Evolutionary conservation across 2,113 vertebrate genomes (phyloP).

Genomic region (Phalacrocorax aristotelis): DNA sequence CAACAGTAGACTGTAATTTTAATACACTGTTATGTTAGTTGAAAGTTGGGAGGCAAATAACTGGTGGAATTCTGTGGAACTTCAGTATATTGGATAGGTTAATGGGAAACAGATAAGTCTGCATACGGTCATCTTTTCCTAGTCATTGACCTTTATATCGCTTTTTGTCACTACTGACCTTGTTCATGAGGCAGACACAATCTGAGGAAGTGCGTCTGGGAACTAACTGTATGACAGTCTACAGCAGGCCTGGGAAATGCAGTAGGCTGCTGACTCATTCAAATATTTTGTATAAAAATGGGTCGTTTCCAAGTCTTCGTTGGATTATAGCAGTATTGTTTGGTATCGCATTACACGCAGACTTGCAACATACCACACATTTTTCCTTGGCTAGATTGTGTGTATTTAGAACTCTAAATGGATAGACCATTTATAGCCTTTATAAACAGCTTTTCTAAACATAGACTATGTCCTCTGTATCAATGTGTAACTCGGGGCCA

Average conservation of each 20-base stretch:
- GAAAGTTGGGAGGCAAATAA: neutral
- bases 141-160: conserved; percentile 5
- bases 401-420: neutral
- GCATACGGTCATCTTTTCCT: neutral
- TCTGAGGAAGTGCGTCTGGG: conserved; percentile 43
- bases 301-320: neutral
- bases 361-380: neutral
- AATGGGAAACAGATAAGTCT: neutral
- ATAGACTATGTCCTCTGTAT: neutral
- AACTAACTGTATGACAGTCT: neutral
- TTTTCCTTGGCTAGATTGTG: neutral
- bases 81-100: neutral
- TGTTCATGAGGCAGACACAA: conserved; percentile 32
- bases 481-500: neutral
- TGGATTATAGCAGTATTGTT: neutral
- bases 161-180: conserved; percentile 31
- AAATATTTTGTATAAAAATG: conserved; percentile 15
- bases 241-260: conserved; percentile 37
- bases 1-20: neutral
- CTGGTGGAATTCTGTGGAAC: neutral
- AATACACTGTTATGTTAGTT: neutral
- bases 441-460: neutral
- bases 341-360: neutral
- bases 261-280: conserved; percentile 37
- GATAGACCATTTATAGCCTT: neutral